These are phyloP conservation scores for Microcebus griseorufus DNA, from an alignment of 2,113 vertebrate species.

Conservation along the genomic window DNA sequence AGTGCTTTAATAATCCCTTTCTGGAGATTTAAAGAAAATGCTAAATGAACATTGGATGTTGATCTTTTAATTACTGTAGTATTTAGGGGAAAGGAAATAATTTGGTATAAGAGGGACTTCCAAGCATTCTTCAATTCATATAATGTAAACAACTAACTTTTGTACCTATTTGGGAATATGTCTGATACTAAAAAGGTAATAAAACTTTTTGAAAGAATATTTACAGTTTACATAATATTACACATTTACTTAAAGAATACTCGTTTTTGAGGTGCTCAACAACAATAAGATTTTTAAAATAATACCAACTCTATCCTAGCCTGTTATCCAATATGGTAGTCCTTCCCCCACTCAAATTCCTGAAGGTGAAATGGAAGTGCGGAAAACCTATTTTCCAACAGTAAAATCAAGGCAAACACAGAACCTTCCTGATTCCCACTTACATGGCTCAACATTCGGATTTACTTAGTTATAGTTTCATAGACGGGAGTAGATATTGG, in stretches of 20 bases:
- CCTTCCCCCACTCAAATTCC: neutral
- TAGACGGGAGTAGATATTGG: neutral
- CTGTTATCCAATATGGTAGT: neutral
- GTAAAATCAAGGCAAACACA: neutral
- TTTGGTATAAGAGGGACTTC: neutral
- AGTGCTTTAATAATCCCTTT: neutral
- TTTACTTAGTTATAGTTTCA: conserved; percentile 19
- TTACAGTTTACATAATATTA: neutral
- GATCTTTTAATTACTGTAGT: neutral
- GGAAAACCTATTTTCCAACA: neutral
- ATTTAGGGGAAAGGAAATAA: conserved; percentile 33
- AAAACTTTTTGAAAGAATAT: neutral
- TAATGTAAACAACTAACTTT: neutral
- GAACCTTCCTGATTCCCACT: neutral
- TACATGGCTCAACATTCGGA: neutral
- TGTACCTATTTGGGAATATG: neutral
- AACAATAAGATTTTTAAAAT: neutral
- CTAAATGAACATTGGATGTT: neutral
- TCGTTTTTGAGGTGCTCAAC: neutral
- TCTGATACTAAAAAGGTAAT: neutral
- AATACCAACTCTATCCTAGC: neutral
- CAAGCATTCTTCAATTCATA: conserved; percentile 7
- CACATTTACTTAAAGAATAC: neutral
- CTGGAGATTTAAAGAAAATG: neutral
- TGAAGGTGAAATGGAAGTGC: neutral